These are phyloP conservation scores for Pammene aurita DNA, from an alignment of 2,888 invertebrate genomes.

Conservation along the genomic window DNA sequence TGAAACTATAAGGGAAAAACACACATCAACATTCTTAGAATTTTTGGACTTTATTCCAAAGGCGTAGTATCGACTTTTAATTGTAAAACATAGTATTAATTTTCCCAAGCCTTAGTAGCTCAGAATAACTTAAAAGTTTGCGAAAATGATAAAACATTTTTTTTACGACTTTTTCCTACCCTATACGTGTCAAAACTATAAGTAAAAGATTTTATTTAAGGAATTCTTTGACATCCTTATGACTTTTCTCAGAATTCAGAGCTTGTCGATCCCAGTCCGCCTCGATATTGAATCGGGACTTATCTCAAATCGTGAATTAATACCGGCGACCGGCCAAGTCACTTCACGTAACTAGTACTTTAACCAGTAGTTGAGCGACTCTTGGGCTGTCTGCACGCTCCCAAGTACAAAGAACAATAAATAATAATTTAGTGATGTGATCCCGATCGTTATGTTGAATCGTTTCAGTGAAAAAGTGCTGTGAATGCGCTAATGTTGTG, in stretches of 20 bases:
- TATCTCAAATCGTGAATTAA: constrained; percentile 71
- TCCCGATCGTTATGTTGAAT: constrained; percentile 24
- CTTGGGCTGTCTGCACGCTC: constrained; percentile 68
- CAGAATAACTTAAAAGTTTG: too few species aligned
- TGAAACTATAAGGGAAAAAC: too few species aligned
- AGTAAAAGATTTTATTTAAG: too few species aligned
- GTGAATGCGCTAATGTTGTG: constrained; percentile 53
- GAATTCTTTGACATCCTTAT: background rate
- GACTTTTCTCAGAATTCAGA: constrained; percentile 7
- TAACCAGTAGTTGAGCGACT: constrained; percentile 69
- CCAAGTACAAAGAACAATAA: constrained; percentile 41
- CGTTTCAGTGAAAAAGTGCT: constrained; percentile 42
- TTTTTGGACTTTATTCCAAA: too few species aligned
- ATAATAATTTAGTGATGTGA: constrained; percentile 45
- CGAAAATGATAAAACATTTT: too few species aligned
- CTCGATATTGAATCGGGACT: constrained; percentile 45
- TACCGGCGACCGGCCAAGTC: constrained; percentile 57
- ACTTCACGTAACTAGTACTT: constrained; percentile 42
- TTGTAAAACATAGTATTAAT: too few species aligned
- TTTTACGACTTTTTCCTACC: too few species aligned
- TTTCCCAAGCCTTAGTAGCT: too few species aligned
- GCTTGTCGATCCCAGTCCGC: constrained; percentile 33
- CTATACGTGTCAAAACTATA: too few species aligned
- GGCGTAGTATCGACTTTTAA: too few species aligned
- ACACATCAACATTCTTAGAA: too few species aligned